A percentile compares a stretch with the other conserved stretches of the same genome.
These are phyloP conservation scores for Aquatica leii DNA, from an alignment of 2,888 invertebrate species.

Conservation along the genomic window DNA sequence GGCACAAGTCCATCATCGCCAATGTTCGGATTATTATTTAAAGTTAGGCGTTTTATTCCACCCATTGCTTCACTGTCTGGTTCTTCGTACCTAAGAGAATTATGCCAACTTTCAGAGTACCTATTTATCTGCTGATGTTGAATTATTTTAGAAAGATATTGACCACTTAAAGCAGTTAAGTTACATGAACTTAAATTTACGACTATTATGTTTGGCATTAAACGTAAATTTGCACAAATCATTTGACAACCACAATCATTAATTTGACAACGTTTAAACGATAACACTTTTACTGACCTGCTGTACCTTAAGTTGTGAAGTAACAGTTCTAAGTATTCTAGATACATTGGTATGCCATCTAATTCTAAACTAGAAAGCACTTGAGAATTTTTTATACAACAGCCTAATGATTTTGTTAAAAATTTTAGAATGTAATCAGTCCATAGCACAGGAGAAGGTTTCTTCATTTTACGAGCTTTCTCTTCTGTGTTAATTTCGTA, in stretches of 20 bases:
- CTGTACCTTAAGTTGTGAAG: slow-evolving; percentile 69
- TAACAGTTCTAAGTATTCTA: slow-evolving; percentile 66
- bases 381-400: slow-evolving; percentile 70
- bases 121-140: slow-evolving; percentile 66
- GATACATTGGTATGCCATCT: slow-evolving; percentile 76
- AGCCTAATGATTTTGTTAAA: slow-evolving; percentile 70
- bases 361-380: slow-evolving; percentile 70
- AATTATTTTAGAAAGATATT: slow-evolving; percentile 71
- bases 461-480: slow-evolving; percentile 68
- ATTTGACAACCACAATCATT: slow-evolving; percentile 77
- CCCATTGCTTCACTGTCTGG: slow-evolving; percentile 78
- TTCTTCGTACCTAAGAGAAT: slow-evolving; percentile 78
- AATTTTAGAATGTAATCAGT: slow-evolving; percentile 76
- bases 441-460: slow-evolving; percentile 61
- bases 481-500: slow-evolving; percentile 65
- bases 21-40: slow-evolving; percentile 75
- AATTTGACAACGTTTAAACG: slow-evolving; percentile 72
- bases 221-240: slow-evolving; percentile 73
- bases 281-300: slow-evolving; percentile 71
- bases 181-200: slow-evolving; percentile 76
- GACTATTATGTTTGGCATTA: slow-evolving; percentile 72
- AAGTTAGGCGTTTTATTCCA: slow-evolving; percentile 73
- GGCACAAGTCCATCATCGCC: slow-evolving; percentile 70
- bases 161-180: slow-evolving; percentile 69
- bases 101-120: slow-evolving; percentile 83